Evolutionary conservation across 1,140 invertebrate genomes (phyloP), one percentile per base, ranked within the genome.

Genomic region (Leptinotarsa undecemlineata): DNA sequence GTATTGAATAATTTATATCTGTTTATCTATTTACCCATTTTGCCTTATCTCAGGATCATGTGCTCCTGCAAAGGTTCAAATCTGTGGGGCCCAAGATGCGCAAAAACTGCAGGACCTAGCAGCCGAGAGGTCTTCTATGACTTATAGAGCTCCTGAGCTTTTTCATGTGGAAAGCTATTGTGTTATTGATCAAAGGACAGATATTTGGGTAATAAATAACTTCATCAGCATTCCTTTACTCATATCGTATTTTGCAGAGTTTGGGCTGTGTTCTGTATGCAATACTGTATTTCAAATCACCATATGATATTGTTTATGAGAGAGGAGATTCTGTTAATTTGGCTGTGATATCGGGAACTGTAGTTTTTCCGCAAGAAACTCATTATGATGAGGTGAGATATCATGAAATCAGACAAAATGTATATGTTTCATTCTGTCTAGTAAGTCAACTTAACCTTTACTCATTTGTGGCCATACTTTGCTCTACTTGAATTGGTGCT

Each of bases 181-280:
- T 82, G 90, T 90, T 80, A 90, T 97, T 76, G 94, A 95, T 85
- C 94, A 96, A 85, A 86, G 93, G 76, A 94, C 93, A 48, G 95
- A 96, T 87, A 92, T 96, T 81, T 97, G 95, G 95, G 94, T 96
- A 86, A 63, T 63, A 19, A 63, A 23, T 4, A 23, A 61, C 1
- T 61, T 61, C 14, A 13, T 17, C 23, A 26, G 64, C 6, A 57
- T 21, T 14, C 13, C 51, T 57, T 23, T 71, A 60, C 14, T 71
- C 0, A 23, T 62, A 62, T 26, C 1, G 19, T 60, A 33, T 76
- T 72, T 88, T 90, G 76, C 83, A 96, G 94, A 95, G 94, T 71
- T 86, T 97, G 77, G 95, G 95, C 33, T 96, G 95, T 85, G 86
- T 95, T 74, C 84, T 96, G 13, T 96, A 95, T 86, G 94, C 94